Conservation (phyloP, 2,888 invertebrate genomes). For the Ormia ochracea region DNA sequence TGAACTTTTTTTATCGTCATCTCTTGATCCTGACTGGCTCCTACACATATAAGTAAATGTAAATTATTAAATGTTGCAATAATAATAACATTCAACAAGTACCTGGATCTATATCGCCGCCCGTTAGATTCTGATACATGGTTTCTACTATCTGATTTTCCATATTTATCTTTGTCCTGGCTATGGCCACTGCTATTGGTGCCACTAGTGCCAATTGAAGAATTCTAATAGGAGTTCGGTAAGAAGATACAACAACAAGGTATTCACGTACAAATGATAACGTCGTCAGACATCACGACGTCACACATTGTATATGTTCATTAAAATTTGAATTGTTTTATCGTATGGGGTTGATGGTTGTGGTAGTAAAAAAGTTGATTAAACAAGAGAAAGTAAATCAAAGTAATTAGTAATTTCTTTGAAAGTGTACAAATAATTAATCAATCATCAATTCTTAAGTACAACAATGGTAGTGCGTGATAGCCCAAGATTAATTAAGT, state of each 20-base stretch:
- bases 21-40: conserved; percentile 70
- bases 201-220: conserved; percentile 41
- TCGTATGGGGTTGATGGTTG: conserved; percentile 49
- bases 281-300: conserved; percentile 55
- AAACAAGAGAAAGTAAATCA: conserved; percentile 76
- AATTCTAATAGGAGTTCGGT: conserved; percentile 52
- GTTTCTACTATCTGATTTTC: conserved; percentile 42
- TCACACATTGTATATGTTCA: conserved; percentile 51
- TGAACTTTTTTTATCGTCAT: conserved; percentile 62
- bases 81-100: conserved; percentile 11
- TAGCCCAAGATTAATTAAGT: conserved; percentile 41
- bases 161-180: conserved; percentile 26
- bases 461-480: conserved; percentile 54
- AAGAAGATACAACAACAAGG: conserved; percentile 50
- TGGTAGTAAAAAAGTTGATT: conserved; percentile 65
- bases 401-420: conserved; percentile 75
- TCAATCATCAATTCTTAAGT: conserved; percentile 57
- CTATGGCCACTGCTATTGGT: conserved; percentile 37
- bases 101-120: conserved; percentile 66
- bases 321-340: conserved; percentile 46
- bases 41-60: conserved; percentile 75
- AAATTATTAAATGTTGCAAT: background rate
- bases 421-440: conserved; percentile 68
- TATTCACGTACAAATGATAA: conserved; percentile 51
- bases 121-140: conserved; percentile 59